A percentile compares a stretch with the other conserved stretches of the same genome.
Conservation (phyloP, 2,113 vertebrate species). For the human region GRCh38 chr2:146025501-146026000, state of each 20-base stretch:
- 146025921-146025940: slow-evolving; percentile 26
- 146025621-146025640: slow-evolving; percentile 98
- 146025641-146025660: slow-evolving; percentile 96
- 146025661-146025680: slow-evolving; percentile 91
- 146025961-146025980: not conserved
- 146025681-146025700: slow-evolving; percentile 78
- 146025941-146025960: not conserved
- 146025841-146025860: slow-evolving; percentile 61
- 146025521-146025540: slow-evolving; percentile 98
- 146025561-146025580: slow-evolving; percentile 99
- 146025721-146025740: slow-evolving; percentile 77
- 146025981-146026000: not conserved
- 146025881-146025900: not conserved
- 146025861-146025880: not conserved
- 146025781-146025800: slow-evolving; percentile 55
- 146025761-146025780: slow-evolving; percentile 63
- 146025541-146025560: slow-evolving; percentile 99
- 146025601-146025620: slow-evolving; percentile 96
- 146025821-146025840: slow-evolving; percentile 58
- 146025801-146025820: slow-evolving; percentile 62
- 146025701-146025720: slow-evolving; percentile 83
- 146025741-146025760: slow-evolving; percentile 67
- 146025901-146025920: not conserved
- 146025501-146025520: slow-evolving; percentile 97
- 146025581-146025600: slow-evolving; percentile 99